These are phyloP conservation scores for Dromaius novaehollandiae DNA, from an alignment of 2,113 vertebrate genomes.

Conservation along the genomic window DNA sequence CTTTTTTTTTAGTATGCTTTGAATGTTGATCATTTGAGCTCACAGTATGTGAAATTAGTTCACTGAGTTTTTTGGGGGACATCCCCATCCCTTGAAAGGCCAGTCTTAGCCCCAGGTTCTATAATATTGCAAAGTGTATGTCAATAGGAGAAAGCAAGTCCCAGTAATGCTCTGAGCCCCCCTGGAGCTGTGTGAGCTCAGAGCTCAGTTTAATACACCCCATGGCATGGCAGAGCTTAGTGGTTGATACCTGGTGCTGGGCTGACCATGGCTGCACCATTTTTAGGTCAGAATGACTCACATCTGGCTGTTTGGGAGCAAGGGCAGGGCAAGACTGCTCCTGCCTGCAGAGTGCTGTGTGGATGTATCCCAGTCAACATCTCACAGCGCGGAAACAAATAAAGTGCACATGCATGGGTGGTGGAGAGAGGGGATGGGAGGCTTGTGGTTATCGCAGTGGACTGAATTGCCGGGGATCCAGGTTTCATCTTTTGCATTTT, in stretches of 20 bases:
- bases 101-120: not conserved
- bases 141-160: not conserved
- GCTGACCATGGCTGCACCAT: not conserved
- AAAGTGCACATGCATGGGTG: fast-evolving
- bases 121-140: not conserved
- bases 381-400: not conserved
- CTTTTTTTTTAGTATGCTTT: not conserved
- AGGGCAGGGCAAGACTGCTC: not conserved
- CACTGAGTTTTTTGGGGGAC: not conserved
- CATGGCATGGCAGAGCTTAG: not conserved
- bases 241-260: not conserved
- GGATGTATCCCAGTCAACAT: not conserved
- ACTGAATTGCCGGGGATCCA: not conserved
- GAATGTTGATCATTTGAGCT: not conserved
- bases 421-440: not conserved
- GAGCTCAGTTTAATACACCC: not conserved
- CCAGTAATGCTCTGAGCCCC: not conserved
- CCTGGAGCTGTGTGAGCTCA: not conserved
- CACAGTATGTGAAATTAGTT: not conserved
- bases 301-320: not conserved
- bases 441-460: not conserved
- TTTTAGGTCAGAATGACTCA: not conserved
- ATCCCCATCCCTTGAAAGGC: not conserved
- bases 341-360: fast-evolving
- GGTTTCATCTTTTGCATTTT: not conserved